Evolutionary conservation across 2,113 vertebrate species (phyloP).

Genomic region (Callopanchax toddi): DNA sequence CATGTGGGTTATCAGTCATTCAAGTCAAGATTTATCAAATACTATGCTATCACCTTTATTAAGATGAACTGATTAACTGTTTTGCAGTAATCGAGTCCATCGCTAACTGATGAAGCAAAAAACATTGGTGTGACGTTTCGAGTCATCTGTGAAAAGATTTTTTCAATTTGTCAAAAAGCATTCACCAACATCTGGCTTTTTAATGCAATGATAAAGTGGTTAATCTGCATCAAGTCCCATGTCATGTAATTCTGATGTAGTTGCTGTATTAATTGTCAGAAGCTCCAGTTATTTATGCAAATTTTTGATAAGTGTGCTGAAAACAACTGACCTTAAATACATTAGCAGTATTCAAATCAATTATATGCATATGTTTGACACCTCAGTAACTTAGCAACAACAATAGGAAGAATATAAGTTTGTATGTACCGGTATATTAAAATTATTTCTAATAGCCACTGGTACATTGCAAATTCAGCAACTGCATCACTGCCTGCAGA

Average conservation of each 20-base stretch:
- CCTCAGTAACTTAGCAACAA: not conserved
- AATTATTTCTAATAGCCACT: not conserved
- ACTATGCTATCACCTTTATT: too few relatives aligned
- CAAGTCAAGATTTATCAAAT: slow-evolving; percentile 18
- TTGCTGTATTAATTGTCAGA: too few relatives aligned
- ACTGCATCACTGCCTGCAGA: slow-evolving; percentile 14
- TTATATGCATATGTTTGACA: too few relatives aligned
- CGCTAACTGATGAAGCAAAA: not conserved
- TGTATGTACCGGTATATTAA: not conserved
- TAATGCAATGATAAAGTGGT: not conserved
- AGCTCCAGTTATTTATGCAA: too few relatives aligned
- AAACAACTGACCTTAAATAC: too few relatives aligned
- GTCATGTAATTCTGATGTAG: too few relatives aligned
- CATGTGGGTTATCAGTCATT: slow-evolving; percentile 3
- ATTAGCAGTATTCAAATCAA: too few relatives aligned
- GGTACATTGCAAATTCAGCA: slow-evolving; percentile 15
- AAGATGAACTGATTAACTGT: not conserved
- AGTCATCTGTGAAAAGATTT: not conserved
- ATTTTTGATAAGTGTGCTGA: too few relatives aligned
- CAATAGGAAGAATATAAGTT: not conserved
- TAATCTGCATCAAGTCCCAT: not conserved
- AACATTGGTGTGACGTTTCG: not conserved
- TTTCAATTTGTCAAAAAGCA: too few relatives aligned
- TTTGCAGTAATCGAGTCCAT: not conserved
- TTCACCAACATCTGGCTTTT: not conserved